Conservation (phyloP, 2,888 invertebrate genomes). For the Ferrisia virgata region DNA sequence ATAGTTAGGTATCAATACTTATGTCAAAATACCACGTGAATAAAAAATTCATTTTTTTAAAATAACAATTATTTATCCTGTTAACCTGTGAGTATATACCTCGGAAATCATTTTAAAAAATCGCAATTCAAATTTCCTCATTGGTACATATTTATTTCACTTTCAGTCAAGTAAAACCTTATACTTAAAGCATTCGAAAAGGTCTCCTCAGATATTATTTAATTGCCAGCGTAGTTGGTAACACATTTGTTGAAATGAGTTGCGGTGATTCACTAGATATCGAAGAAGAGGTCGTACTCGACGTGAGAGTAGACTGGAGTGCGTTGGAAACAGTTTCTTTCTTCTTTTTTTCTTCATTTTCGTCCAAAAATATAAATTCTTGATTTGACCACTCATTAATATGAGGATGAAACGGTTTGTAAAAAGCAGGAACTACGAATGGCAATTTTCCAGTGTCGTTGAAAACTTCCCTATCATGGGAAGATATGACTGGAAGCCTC, state of each 20-base stretch:
- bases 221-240: neutral
- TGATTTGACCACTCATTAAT: neutral
- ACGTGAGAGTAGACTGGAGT: neutral
- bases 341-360: neutral
- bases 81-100: too few relatives aligned
- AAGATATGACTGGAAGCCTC: neutral
- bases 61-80: too few relatives aligned
- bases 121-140: too few relatives aligned
- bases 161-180: neutral
- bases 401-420: conserved; percentile 1
- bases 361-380: conserved; percentile 34
- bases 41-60: too few relatives aligned
- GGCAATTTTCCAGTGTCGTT: conserved; percentile 21
- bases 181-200: neutral
- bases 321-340: neutral
- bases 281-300: neutral
- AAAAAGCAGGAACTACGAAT: conserved; percentile 2
- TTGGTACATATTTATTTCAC: neutral
- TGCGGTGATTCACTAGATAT: neutral
- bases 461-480: neutral
- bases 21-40: too few relatives aligned
- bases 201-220: neutral
- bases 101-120: too few relatives aligned
- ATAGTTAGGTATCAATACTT: too few relatives aligned
- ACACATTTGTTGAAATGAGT: neutral